phyloP scores from a whole-genome alignment of 1,140 invertebrate species.

The Marisa cornuarietis region DNA sequence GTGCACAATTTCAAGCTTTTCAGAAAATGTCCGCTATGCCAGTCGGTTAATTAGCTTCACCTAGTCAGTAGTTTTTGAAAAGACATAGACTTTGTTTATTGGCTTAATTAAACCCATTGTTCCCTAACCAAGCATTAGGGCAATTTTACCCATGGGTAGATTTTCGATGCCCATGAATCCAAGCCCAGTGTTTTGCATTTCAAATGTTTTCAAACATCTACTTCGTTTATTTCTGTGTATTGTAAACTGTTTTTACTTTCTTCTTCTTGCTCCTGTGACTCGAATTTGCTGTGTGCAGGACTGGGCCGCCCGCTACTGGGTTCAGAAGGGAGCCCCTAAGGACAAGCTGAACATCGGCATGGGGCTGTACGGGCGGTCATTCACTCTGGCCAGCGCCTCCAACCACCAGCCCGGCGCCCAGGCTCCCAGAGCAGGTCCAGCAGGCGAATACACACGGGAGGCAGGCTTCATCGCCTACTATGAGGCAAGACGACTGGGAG shows the following conservation, averaged over 20 bases:
- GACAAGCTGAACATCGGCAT: conserved; percentile 96
- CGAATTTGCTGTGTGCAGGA: conserved; percentile 34
- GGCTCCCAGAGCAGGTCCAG: conserved; percentile 40
- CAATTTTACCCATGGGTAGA: too few relatives aligned
- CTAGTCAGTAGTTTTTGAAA: background rate
- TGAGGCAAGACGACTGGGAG: conserved; percentile 38
- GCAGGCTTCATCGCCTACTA: conserved; percentile 50
- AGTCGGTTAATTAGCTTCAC: too few relatives aligned
- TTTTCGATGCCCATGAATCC: too few relatives aligned
- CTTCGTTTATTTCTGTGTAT: too few relatives aligned
- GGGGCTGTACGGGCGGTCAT: conserved; percentile 69
- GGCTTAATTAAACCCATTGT: background rate
- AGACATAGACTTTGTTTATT: background rate
- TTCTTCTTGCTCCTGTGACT: too few relatives aligned
- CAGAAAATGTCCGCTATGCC: too few relatives aligned
- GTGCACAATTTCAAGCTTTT: too few relatives aligned
- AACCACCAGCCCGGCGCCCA: conserved; percentile 28
- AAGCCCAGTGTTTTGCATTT: too few relatives aligned
- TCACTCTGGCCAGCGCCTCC: conserved; percentile 36
- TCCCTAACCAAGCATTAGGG: background rate
- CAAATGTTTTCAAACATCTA: too few relatives aligned
- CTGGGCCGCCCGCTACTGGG: conserved; percentile 53
- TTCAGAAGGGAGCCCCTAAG: conserved; percentile 82
- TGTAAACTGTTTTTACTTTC: too few relatives aligned
- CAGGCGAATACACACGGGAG: conserved; percentile 72